Percentiles rank a stretch among this genome's conserved stretches.
Evolutionary conservation across 53 echinoderm and acorn worm genomes (phyloP).

Genomic region (Apostichopus leukothele): DNA sequence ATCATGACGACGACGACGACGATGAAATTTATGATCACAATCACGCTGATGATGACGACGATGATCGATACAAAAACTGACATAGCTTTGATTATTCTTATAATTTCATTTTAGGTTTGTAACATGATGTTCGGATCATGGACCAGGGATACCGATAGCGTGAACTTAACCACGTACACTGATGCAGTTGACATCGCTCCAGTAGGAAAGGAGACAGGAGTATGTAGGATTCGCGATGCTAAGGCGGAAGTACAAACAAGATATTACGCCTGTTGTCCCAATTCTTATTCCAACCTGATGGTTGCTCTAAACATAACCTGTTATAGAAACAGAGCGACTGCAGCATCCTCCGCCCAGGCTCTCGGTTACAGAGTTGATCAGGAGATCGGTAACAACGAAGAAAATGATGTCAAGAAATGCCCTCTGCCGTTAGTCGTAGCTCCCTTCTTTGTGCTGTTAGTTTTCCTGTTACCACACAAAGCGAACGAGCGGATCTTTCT

Average conservation of each 20-base stretch:
- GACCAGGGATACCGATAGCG: not conserved
- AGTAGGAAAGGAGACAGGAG: not conserved
- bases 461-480: constrained; percentile 22
- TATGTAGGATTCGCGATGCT: not conserved
- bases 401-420: not conserved
- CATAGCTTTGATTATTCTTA: not conserved
- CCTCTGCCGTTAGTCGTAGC: constrained; percentile 4
- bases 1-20: not conserved
- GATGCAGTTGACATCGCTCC: not conserved
- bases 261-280: not conserved
- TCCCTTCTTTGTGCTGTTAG: constrained; percentile 25
- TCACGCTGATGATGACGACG: not conserved
- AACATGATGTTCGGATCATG: constrained; percentile 6
- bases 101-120: not conserved
- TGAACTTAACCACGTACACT: not conserved
- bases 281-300: not conserved
- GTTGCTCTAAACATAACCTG: not conserved
- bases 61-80: not conserved
- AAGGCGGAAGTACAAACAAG: not conserved
- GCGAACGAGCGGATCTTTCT: constrained; percentile 24
- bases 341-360: not conserved
- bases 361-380: not conserved
- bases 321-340: not conserved
- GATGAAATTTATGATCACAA: not conserved
- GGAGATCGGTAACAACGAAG: not conserved